Evolutionary conservation across 2,888 invertebrate species (phyloP).

Genomic region (Synanthedon vespiformis): DNA sequence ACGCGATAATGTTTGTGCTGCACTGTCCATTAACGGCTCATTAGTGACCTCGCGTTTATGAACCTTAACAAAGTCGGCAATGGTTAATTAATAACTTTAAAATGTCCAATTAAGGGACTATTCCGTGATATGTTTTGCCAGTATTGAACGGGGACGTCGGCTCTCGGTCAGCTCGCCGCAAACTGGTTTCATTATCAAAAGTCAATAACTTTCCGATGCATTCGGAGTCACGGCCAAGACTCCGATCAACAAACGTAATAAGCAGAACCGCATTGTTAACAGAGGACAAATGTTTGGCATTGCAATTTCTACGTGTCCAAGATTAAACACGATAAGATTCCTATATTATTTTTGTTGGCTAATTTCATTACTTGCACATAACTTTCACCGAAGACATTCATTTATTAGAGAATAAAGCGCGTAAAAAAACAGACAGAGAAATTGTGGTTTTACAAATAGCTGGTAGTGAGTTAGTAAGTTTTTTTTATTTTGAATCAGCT

Average conservation of each 20-base stretch:
- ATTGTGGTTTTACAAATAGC: too few species aligned
- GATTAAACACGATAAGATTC: background rate
- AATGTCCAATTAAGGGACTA: constrained; percentile 18
- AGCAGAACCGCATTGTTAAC: constrained; percentile 10
- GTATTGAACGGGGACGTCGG: constrained; percentile 59
- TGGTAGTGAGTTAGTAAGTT: too few species aligned
- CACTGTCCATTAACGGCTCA: constrained; percentile 32
- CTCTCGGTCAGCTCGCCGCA: constrained; percentile 59
- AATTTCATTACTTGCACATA: background rate
- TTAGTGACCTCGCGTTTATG: constrained; percentile 4
- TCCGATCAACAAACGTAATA: constrained; percentile 41
- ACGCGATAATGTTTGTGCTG: constrained; percentile 8
- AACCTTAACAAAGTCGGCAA: constrained; percentile 22
- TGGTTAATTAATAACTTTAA: constrained; percentile 24
- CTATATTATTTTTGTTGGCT: too few species aligned
- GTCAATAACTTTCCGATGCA: constrained; percentile 70
- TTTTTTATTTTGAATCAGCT: too few species aligned
- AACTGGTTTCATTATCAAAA: constrained; percentile 71
- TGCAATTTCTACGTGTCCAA: background rate
- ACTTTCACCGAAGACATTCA: background rate
- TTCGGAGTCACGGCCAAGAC: constrained; percentile 60
- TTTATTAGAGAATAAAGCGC: too few species aligned
- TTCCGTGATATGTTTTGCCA: constrained; percentile 34
- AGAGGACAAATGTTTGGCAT: background rate
- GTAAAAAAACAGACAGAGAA: too few species aligned